phyloP scores from a whole-genome alignment of 2,797 vertebrate species.

The Arnoldichthys spilopterus region DNA sequence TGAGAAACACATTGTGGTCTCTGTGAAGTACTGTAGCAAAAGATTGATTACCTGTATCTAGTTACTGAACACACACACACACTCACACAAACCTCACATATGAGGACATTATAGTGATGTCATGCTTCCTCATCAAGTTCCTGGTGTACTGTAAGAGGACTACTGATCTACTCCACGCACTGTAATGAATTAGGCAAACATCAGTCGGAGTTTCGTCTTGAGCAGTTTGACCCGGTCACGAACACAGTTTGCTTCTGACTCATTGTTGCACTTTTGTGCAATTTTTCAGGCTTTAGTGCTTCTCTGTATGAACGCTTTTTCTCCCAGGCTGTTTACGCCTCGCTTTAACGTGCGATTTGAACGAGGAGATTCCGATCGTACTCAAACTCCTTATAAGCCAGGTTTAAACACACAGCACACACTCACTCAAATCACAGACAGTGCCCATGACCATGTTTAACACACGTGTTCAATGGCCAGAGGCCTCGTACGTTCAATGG shows the following conservation, averaged over 20 bases:
- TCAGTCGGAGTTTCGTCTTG: neutral
- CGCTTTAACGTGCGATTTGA: too few species aligned
- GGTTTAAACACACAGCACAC: too few species aligned
- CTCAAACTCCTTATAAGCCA: too few species aligned
- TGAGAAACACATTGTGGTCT: slow-evolving; percentile 76
- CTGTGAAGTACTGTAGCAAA: slow-evolving; percentile 72
- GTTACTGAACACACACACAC: slow-evolving; percentile 73
- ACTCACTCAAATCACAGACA: too few species aligned
- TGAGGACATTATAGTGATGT: slow-evolving; percentile 48
- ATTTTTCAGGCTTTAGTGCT: neutral
- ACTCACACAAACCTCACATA: slow-evolving; percentile 53
- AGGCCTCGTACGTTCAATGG: too few species aligned
- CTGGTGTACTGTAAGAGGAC: slow-evolving; percentile 37
- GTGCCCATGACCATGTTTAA: too few species aligned
- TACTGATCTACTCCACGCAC: slow-evolving; percentile 35
- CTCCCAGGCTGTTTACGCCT: too few species aligned
- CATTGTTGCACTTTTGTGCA: neutral
- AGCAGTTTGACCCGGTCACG: slow-evolving; percentile 30
- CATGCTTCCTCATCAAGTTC: slow-evolving; percentile 37
- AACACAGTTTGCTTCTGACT: neutral
- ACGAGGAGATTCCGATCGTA: too few species aligned
- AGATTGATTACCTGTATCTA: slow-evolving; percentile 83
- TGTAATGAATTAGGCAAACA: slow-evolving; percentile 19
- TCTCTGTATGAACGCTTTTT: neutral
- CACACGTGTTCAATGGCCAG: too few species aligned